A percentile compares a stretch with the other conserved stretches of the same genome.
phyloP scores from a whole-genome alignment of 1,140 invertebrate genomes.

The Bombyx mandarina region DNA sequence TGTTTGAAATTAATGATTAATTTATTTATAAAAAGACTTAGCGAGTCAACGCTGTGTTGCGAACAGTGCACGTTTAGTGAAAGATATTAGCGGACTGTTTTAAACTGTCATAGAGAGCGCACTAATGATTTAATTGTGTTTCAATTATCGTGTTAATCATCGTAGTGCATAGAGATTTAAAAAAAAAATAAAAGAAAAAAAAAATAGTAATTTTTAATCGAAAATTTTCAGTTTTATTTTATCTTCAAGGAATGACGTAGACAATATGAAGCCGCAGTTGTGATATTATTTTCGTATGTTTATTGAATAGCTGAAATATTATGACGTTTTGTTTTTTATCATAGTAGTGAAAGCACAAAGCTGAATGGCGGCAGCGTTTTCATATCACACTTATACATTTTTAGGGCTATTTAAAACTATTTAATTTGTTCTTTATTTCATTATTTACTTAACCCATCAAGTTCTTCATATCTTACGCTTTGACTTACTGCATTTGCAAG shows the following conservation, averaged over 20 bases:
- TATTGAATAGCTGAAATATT: conserved; percentile 23
- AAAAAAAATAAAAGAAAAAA: too few species aligned
- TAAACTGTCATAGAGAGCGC: conserved; percentile 33
- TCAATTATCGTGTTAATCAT: conserved; percentile 41
- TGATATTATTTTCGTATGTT: conserved; percentile 13
- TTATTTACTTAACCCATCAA: too few species aligned
- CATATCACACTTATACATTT: conserved; percentile 12
- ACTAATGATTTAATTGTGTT: conserved; percentile 50
- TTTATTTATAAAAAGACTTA: conserved; percentile 18
- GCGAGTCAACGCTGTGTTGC: conserved; percentile 35
- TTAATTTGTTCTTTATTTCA: background rate
- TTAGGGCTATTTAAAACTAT: background rate
- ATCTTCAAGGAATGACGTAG: conserved; percentile 56
- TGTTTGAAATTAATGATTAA: conserved; percentile 47
- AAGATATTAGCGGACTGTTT: conserved; percentile 35
- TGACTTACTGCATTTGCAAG: too few species aligned
- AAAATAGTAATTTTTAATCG: background rate
- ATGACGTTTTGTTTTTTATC: conserved; percentile 11
- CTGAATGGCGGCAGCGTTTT: conserved; percentile 19
- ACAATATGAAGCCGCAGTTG: conserved; percentile 43
- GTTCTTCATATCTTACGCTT: too few species aligned
- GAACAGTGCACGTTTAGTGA: conserved; percentile 58
- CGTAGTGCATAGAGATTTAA: conserved; percentile 15
- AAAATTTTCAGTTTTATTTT: conserved; percentile 21
- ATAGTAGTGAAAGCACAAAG: conserved; percentile 32